Evolutionary conservation across 2,113 vertebrate species (phyloP), one percentile per base, ranked within the genome.

Genomic region (Dipodomys spectabilis): DNA sequence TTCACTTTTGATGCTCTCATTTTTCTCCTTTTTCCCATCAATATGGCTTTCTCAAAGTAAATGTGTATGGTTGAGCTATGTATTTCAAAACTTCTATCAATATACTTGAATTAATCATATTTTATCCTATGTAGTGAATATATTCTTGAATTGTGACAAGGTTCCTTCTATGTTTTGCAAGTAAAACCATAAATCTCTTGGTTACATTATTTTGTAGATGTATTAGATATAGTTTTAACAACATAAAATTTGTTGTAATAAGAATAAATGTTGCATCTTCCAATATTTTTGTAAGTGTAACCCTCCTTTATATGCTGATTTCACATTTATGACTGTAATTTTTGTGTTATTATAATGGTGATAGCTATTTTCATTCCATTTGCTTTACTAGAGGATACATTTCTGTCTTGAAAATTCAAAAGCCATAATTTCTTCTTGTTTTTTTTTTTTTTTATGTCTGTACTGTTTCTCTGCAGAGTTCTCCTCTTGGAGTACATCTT

Each of bases 391-490:
- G 16, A 77, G 88, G 39, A 57, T 81, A 71, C 18, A 49, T 53
- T 10, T 90, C 44, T 74, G 0, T 67, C 67, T 16, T 57, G 15
- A 85, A 6, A 6, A 11, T 4, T 81, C 65, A 89, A n/a, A 25
- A 68, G 4, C 3, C 11, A 84, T 49, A 57, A 72, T 71, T 69
- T 32, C 2, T 81, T 74, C 60, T 81, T 28, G 23, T 57, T 79
- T n/a, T 81, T 94, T 57, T 79, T n/a, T 81, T 94, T 73, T 67
- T 35, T 5, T 2, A 2, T 32, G 1, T 39, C 80, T 74, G 10
- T 82, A 22, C 3, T 44, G 78, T 94, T 92, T 72, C 62, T 92
- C 16, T 64, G 11, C 65, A 86, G 68, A 81, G 78, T 89, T 25
- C 30, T 57, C 27, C 44, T 94, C 74, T 25, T 85, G 39, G n/a